Evolutionary conservation across 2,888 invertebrate species (phyloP).

Genomic region (Cerastis leucographa): DNA sequence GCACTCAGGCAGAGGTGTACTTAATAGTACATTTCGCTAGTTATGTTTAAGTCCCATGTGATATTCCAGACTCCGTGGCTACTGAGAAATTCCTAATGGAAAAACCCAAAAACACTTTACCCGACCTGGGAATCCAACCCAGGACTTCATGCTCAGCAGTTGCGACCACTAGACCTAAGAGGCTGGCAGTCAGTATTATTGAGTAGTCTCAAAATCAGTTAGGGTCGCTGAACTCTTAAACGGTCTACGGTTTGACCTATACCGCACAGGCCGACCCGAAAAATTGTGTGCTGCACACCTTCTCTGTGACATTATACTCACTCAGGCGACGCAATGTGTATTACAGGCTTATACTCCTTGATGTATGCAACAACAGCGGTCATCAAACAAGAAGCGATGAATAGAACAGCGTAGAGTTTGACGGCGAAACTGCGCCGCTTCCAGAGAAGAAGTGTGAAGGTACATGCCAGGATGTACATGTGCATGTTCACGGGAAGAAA

Average conservation of each 20-base stretch:
- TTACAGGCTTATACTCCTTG: conserved; percentile 48
- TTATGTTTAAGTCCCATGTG: too few relatives aligned
- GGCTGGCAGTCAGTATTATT: too few relatives aligned
- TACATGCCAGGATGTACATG: conserved; percentile 62
- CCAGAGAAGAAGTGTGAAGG: conserved; percentile 60
- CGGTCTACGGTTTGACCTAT: too few relatives aligned
- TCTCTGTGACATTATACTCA: conserved; percentile 47
- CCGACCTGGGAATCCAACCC: neutral
- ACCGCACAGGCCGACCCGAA: too few relatives aligned
- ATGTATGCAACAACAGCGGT: conserved; percentile 51
- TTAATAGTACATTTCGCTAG: too few relatives aligned
- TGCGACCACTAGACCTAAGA: too few relatives aligned
- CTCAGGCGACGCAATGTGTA: conserved; percentile 59
- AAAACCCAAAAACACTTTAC: neutral
- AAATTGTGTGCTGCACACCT: neutral
- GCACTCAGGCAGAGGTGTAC: too few relatives aligned
- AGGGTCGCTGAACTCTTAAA: too few relatives aligned
- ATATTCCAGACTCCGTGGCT: neutral
- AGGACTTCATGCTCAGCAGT: neutral
- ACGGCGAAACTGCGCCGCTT: conserved; percentile 54
- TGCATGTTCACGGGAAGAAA: conserved; percentile 68
- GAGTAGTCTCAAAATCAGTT: too few relatives aligned
- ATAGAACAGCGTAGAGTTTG: conserved; percentile 48
- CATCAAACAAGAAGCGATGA: conserved; percentile 46
- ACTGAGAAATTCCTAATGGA: neutral